Conservation (phyloP, 2,888 invertebrate genomes). For the Glyphotaelius pellucidus region DNA sequence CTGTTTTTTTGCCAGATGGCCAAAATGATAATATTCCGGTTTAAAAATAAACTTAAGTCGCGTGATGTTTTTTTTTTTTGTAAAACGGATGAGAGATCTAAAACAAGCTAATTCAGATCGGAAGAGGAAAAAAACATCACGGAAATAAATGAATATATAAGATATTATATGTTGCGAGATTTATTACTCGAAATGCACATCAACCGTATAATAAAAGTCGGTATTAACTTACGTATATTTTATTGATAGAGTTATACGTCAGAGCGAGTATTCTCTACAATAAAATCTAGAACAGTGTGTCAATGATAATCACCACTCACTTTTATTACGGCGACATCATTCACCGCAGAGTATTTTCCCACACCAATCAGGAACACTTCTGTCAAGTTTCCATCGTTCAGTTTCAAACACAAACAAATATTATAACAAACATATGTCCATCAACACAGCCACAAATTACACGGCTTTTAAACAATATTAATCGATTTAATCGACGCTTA, state of each 20-base stretch:
- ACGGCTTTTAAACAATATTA: neutral
- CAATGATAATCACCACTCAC: slow-evolving; percentile 21
- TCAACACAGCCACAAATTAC: neutral
- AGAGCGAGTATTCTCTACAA: neutral
- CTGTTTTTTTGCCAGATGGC: neutral
- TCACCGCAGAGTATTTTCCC: slow-evolving; percentile 12
- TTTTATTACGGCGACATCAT: slow-evolving; percentile 36
- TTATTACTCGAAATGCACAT: neutral
- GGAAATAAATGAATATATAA: neutral
- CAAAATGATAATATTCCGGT: neutral
- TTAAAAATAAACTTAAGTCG: neutral
- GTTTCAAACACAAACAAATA: slow-evolving; percentile 43
- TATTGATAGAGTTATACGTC: neutral
- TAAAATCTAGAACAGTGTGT: neutral
- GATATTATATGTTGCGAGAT: neutral
- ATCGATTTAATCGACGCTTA: neutral
- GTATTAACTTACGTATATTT: neutral
- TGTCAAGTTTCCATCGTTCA: slow-evolving; percentile 29
- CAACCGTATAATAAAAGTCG: neutral
- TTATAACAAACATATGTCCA: slow-evolving; percentile 39
- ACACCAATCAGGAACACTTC: neutral
- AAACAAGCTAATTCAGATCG: neutral
- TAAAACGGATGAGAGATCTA: neutral
- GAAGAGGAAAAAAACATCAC: neutral
- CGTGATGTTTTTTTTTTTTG: neutral